A percentile compares a stretch with the other conserved stretches of the same genome.
These are phyloP conservation scores for Campoplex capitator DNA, from an alignment of 2,888 invertebrate species.

Conservation along the genomic window DNA sequence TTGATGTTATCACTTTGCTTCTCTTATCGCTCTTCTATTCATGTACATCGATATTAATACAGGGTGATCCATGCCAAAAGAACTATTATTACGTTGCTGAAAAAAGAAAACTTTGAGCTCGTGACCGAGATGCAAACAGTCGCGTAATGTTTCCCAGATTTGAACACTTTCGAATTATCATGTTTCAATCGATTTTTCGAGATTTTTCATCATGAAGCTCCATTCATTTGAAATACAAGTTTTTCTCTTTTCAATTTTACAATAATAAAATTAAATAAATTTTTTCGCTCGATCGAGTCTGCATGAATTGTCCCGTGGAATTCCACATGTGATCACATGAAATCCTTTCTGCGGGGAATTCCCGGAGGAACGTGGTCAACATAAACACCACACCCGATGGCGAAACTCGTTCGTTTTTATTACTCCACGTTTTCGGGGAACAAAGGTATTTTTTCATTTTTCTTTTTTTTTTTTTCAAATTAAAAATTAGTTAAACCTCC, in stretches of 20 bases:
- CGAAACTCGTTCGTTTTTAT: slow-evolving; percentile 44
- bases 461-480: not conserved
- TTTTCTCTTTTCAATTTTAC: not conserved
- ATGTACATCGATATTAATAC: not conserved
- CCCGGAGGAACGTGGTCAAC: slow-evolving; percentile 34
- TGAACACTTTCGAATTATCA: not conserved
- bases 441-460: slow-evolving; percentile 16
- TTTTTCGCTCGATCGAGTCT: not conserved
- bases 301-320: slow-evolving; percentile 5
- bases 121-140: not conserved
- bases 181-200: not conserved
- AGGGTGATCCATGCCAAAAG: not conserved
- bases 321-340: slow-evolving; percentile 20
- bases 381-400: slow-evolving; percentile 33
- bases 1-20: slow-evolving; percentile 12
- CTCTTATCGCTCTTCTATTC: not conserved
- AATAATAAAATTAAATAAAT: not conserved
- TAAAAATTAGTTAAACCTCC: slow-evolving; percentile 28
- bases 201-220: not conserved
- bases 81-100: not conserved
- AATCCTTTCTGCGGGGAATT: slow-evolving; percentile 28
- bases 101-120: not conserved
- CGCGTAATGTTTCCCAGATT: too few species aligned
- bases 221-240: not conserved
- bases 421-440: not conserved